These are phyloP conservation scores for Calameuta filiformis DNA, from an alignment of 2,888 invertebrate genomes.

Conservation along the genomic window DNA sequence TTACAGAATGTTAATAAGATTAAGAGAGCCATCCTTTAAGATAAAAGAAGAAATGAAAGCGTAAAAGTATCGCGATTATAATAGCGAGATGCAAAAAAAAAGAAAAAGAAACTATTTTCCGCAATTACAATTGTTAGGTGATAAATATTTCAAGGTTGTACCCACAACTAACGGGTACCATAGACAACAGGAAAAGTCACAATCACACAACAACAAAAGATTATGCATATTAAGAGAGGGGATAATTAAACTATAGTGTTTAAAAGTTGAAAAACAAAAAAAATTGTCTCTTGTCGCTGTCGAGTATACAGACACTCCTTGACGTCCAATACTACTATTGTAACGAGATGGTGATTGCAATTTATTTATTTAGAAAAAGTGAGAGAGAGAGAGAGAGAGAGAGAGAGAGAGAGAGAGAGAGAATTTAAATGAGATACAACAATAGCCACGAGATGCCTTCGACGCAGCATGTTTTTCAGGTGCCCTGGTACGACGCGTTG, in stretches of 20 bases:
- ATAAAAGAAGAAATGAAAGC: neutral
- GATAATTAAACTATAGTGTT: neutral
- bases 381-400: neutral
- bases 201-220: too few relatives aligned
- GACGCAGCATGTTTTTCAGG: slow-evolving; percentile 53
- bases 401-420: neutral
- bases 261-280: slow-evolving; percentile 14
- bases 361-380: slow-evolving; percentile 52
- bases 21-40: too few relatives aligned
- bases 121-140: slow-evolving; percentile 35
- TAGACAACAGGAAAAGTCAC: too few relatives aligned
- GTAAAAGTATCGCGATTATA: slow-evolving; percentile 13
- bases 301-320: slow-evolving; percentile 38
- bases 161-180: too few relatives aligned
- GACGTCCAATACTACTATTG: slow-evolving; percentile 50
- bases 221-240: too few relatives aligned
- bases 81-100: slow-evolving; percentile 21
- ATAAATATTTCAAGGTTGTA: slow-evolving; percentile 12
- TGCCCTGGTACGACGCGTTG: slow-evolving; percentile 42
- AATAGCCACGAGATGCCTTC: slow-evolving; percentile 64
- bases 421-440: slow-evolving; percentile 44
- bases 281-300: slow-evolving; percentile 38
- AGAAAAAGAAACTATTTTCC: slow-evolving; percentile 50
- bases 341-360: slow-evolving; percentile 41
- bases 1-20: too few relatives aligned